These are phyloP conservation scores for Poecilia wingei DNA, from an alignment of 2,797 vertebrate species.

Conservation along the genomic window DNA sequence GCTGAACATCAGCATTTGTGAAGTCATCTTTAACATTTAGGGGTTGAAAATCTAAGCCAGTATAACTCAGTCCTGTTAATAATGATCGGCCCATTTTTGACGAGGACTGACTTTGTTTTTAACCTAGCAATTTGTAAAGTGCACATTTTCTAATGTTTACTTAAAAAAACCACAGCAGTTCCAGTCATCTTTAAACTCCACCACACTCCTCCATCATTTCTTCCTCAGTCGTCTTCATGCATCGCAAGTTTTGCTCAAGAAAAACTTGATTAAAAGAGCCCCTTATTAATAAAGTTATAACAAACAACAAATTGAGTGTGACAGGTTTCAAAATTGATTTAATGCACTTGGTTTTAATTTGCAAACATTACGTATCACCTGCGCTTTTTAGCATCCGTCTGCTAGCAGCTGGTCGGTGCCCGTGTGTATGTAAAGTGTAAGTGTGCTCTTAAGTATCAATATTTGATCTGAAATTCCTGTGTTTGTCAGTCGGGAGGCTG, in stretches of 20 bases:
- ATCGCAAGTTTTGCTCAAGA: not conserved
- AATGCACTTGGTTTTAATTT: constrained; percentile 2
- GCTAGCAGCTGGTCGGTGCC: constrained; percentile 47
- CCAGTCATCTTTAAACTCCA: not conserved
- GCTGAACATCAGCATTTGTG: not conserved
- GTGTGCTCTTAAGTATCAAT: constrained; percentile 45
- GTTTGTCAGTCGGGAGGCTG: constrained; percentile 37
- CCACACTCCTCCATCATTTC: not conserved
- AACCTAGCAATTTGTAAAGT: not conserved
- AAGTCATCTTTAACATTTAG: not conserved
- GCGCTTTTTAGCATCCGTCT: constrained; percentile 5
- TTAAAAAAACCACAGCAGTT: not conserved
- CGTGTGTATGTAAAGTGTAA: constrained; percentile 25
- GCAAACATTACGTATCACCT: not conserved
- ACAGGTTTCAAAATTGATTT: constrained; percentile 23
- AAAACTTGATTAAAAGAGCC: not conserved
- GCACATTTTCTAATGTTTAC: not conserved
- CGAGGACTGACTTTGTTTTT: not conserved
- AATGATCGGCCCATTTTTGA: not conserved
- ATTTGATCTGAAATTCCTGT: constrained; percentile 35
- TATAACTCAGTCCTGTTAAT: not conserved
- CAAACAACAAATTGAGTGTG: not conserved
- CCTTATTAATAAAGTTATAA: not conserved
- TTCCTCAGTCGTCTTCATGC: not conserved
- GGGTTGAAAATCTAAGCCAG: not conserved